Evolutionary conservation across 2,888 invertebrate genomes (phyloP), one percentile per base, ranked within the genome.

Genomic region (Melanostoma scalare): DNA sequence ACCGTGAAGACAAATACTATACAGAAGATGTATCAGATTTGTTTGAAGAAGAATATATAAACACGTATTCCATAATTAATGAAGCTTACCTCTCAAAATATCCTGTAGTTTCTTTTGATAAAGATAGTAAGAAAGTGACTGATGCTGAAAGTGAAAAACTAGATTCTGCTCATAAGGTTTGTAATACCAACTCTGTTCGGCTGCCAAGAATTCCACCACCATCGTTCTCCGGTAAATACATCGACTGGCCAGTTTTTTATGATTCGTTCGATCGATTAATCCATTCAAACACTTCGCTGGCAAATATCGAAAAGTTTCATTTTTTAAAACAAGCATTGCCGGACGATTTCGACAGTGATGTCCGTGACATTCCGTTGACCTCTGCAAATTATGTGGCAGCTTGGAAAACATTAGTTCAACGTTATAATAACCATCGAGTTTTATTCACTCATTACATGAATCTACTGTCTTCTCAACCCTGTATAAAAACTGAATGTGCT

Each of bases 371-470:
- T n/a, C 46, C 68, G 2, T 46, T 56, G 30, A 68, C 68, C n/a
- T 40, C 55, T 1, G 44, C 68, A 4, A 56, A 56, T 36, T 58
- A 58, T 9, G 36, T 30, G 2, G 36, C 56, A 30, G 38, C 69
- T 3, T 58, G 55, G 55, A 20, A 56, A 6, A n/a, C 36, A 1
- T 48, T 69, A 35, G 69, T 46, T 3, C 20, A 38, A 6, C 6
- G 38, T 9, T 56, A 69, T 38, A 56, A 56, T 48, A 69, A 69
- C 35, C 10, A 56, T 5, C 56, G 69, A 1, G 56, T 56, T 6
- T 48, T 56, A 30, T 69, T 69, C 46, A 56, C 48, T 1, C 69
- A 69, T n/a, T 58, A 56, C 2, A 69, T 48, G 56, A 69, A 58
- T 48, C 30, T 56, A 2, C 20, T 69, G 3, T 69, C 69, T 0